Base-by-base conservation (phyloP, 2,797 vertebrate species). In the Adelosebastes latens region DNA sequence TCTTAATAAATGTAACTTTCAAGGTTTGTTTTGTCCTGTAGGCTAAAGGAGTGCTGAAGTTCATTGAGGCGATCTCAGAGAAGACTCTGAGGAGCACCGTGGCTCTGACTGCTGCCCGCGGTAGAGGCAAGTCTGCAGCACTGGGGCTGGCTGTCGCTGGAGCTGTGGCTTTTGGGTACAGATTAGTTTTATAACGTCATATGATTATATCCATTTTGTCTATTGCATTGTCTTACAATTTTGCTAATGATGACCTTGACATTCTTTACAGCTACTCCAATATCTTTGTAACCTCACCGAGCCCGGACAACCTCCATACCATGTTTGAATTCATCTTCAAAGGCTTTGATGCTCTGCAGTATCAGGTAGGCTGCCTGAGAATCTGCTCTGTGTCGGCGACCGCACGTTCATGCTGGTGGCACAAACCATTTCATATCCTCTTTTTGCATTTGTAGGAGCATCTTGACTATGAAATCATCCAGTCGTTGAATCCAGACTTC, bases 271-370 rank as follows among this genome's bases (percentile, higher is more conserved):
- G 98, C 64, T 99, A 99, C 89, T 99, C 99, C 87, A 99, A 99
- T 68, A 97, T 99, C 82, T 99, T 99, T 79, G 97, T 99, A 49
- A 99, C 99, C 0, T 99, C 99, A 2, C 99, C 99, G 4, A 99
- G 98, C 88, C 99, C 99, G 0, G 99, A 99, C 92, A 99, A 99
- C 90, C 96, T 99, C 65, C 97, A 98, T 84, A 99, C 99, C 8
- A 94, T 99, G 77, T 99, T 99, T 94, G 98, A 99, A 82, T 99
- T 99, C 89, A 95, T 99, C 70, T 99, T 99, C 91, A 99, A 99
- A 94, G 98, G 99, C 60, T 99, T 99, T 77, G 99, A 99, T 88
- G 94, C 96, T 1, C 94, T 99, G 66, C 97, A 98, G 77, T 99
- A 99, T 89, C 97, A 99, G 97, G 98, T 99, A 84, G 85, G 85